Evolutionary conservation across 2,113 vertebrate genomes (phyloP).

Genomic region (Ctenomys sociabilis): DNA sequence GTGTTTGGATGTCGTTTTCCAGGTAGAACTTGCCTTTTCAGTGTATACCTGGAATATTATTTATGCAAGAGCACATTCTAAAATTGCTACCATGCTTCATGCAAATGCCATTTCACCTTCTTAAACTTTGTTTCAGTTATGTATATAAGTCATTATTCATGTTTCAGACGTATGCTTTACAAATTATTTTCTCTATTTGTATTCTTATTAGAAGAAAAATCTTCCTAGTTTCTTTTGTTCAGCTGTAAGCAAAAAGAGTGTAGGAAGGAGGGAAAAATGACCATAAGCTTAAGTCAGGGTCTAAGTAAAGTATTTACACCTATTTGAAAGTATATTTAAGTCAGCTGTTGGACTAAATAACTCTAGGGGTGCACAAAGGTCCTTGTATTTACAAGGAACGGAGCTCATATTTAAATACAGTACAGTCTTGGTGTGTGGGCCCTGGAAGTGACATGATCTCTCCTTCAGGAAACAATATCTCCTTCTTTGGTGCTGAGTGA

Average conservation of each 20-base stretch:
- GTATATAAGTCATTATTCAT: neutral
- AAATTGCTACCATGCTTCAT: neutral
- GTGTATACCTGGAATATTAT: neutral
- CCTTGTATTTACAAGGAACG: slow-evolving; percentile 1
- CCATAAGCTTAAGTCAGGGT: neutral
- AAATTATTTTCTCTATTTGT: neutral
- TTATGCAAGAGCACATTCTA: neutral
- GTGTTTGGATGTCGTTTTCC: slow-evolving; percentile 22
- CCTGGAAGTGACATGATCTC: neutral
- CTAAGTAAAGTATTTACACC: neutral
- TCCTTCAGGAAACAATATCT: slow-evolving; percentile 31
- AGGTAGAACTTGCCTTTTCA: slow-evolving; percentile 59
- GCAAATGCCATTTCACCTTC: neutral
- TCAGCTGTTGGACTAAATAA: slow-evolving; percentile 16
- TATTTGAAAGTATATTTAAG: neutral
- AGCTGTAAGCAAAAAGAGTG: fast-evolving
- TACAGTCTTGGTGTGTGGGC: neutral
- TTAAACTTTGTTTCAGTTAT: neutral
- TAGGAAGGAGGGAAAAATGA: neutral
- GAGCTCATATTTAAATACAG: neutral
- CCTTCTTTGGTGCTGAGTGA: neutral
- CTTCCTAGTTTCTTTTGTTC: neutral
- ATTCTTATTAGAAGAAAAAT: neutral
- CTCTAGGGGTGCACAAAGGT: neutral
- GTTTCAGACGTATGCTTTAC: neutral